phyloP scores from a whole-genome alignment of 2,113 vertebrate genomes.

The Geococcyx californianus region DNA sequence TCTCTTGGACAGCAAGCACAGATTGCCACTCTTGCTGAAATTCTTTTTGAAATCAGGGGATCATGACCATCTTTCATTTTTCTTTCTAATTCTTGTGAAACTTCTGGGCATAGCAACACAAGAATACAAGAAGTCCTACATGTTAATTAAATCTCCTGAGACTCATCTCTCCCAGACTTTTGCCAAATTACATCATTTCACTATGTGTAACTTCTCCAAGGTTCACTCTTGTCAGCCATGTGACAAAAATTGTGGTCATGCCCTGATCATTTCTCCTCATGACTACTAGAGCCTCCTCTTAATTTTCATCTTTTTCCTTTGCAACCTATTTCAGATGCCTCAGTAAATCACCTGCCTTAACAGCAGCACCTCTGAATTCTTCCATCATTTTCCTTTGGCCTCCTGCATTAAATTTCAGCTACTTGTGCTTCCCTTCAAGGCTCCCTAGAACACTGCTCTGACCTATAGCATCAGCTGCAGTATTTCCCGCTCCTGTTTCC shows the following conservation, averaged over 20 bases:
- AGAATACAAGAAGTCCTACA: neutral
- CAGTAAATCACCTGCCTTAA: constrained; percentile 47
- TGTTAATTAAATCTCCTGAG: constrained; percentile 30
- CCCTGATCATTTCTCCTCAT: constrained; percentile 1
- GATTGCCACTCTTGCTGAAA: neutral
- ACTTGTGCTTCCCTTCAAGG: constrained; percentile 23
- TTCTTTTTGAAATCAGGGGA: neutral
- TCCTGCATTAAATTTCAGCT: constrained; percentile 49
- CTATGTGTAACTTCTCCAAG: neutral
- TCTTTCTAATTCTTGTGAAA: constrained; percentile 13
- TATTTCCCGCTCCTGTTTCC: constrained; percentile 25
- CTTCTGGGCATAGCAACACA: neutral
- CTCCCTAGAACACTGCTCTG: constrained; percentile 27
- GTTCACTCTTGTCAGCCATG: neutral
- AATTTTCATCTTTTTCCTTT: constrained; percentile 30
- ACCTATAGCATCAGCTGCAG: constrained; percentile 4
- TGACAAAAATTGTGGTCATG: constrained; percentile 26
- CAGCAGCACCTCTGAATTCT: constrained; percentile 1
- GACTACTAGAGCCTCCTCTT: constrained; percentile 6
- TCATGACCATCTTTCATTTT: neutral
- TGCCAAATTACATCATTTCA: constrained; percentile 21
- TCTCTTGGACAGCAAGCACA: neutral
- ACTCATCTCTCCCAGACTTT: neutral
- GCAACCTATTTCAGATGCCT: constrained; percentile 34
- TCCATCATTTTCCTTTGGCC: constrained; percentile 37